phyloP scores from a whole-genome alignment of 2,888 invertebrate genomes.

The Lampropteryx suffumata region DNA sequence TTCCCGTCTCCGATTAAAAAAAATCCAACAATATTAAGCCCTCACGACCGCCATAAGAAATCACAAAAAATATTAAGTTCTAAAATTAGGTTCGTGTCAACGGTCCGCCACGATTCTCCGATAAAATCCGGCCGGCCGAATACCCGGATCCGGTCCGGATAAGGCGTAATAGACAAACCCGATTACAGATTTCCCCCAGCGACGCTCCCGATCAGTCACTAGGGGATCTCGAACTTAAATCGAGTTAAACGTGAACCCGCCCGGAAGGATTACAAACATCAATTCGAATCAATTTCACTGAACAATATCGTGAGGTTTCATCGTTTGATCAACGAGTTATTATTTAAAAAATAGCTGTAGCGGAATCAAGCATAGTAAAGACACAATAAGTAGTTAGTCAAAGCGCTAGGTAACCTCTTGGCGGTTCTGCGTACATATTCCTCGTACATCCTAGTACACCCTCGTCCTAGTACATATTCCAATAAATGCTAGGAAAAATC shows the following conservation, averaged over 20 bases:
- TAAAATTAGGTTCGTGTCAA: slow-evolving; percentile 37
- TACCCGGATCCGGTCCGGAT: slow-evolving; percentile 47
- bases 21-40: background rate
- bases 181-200: slow-evolving; percentile 72
- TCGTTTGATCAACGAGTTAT: too few relatives aligned
- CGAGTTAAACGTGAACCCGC: slow-evolving; percentile 30
- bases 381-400: too few relatives aligned
- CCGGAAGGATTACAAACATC: slow-evolving; percentile 18
- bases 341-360: too few relatives aligned
- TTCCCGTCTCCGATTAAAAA: too few relatives aligned
- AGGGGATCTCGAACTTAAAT: slow-evolving; percentile 45
- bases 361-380: too few relatives aligned
- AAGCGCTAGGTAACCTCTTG: too few relatives aligned
- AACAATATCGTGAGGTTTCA: slow-evolving; percentile 12
- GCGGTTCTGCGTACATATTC: too few relatives aligned
- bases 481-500: too few relatives aligned
- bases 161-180: slow-evolving; percentile 68
- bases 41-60: background rate
- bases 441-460: too few relatives aligned
- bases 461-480: too few relatives aligned
- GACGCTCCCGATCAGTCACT: slow-evolving; percentile 55
- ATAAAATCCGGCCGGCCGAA: slow-evolving; percentile 47
- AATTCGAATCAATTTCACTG: slow-evolving; percentile 24
- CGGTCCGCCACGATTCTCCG: slow-evolving; percentile 47
- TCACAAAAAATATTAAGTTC: background rate